Evolutionary conservation across 2,113 vertebrate genomes (phyloP), one percentile per base, ranked within the genome.

Genomic region (Bujurquina vittata): DNA sequence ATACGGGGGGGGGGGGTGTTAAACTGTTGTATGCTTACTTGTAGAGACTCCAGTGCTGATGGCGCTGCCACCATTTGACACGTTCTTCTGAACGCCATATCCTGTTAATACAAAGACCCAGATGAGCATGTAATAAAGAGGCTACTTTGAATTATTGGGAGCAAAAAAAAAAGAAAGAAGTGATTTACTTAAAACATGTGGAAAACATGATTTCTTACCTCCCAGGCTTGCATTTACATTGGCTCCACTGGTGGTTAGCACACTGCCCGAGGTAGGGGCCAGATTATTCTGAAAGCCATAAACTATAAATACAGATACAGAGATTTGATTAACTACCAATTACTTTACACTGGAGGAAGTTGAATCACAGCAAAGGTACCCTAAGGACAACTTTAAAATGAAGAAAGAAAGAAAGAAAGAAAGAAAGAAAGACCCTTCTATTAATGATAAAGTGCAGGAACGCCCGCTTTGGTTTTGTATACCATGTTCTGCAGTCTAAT

Each of bases 231-330:
- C 75, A 8, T 49, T 88, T 3, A 85, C 10, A 33, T 93, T 93
- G 37, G 89, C 86, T 77, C 88, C 93, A 31, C 81, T 91, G 80
- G 91, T 92, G 69, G 89, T 92, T 69, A 93, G 91, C 23, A 93
- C 93, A 17, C 61, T 69, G 37, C 23, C 37, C 12, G 91, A 84
- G 11, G 87, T 79, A 37, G 94, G 91, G 2, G 92, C 93, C 86
- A 95, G 86, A 69, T 95, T 95, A 80, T 95, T 95, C 87, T 95
- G 94, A 61, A 95, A 94, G 58, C 94, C 94, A 5, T 95, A 95
- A 85, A 95, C 94, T 95, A 78, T 26, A 77, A 83, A 86, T 10
- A 85, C 10, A 88, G 2, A 77, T 4, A n/a, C 20, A 77, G 14
- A 29, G 7, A 67, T 79, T 73, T 69, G 14, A 49, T 73, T 54